phyloP scores from a whole-genome alignment of 2,888 invertebrate species.

The Pammene fasciana region DNA sequence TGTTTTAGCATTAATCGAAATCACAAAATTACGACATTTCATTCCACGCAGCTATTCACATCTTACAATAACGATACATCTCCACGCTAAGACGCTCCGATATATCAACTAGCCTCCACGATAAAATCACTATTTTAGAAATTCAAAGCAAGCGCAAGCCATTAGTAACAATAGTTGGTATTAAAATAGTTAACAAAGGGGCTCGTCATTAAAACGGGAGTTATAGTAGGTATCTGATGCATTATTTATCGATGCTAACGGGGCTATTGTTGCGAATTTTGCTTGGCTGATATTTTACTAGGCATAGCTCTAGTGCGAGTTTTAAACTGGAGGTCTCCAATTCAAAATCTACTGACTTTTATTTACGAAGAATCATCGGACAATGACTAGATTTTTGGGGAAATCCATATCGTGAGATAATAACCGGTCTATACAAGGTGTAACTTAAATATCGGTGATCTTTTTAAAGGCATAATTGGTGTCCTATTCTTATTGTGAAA shows the following conservation, averaged over 20 bases:
- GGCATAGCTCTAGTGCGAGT: background rate
- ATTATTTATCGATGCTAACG: conserved; percentile 68
- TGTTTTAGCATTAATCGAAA: too few relatives aligned
- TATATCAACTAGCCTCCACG: conserved; percentile 36
- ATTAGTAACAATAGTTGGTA: conserved; percentile 49
- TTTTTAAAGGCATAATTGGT: too few relatives aligned
- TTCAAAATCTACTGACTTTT: background rate
- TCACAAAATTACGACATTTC: too few relatives aligned
- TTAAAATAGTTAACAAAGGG: conserved; percentile 44
- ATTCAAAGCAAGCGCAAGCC: conserved; percentile 46
- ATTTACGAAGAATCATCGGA: background rate
- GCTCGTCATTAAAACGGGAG: conserved; percentile 62
- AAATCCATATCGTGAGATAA: too few relatives aligned
- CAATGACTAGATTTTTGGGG: too few relatives aligned
- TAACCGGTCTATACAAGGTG: too few relatives aligned
- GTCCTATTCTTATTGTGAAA: too few relatives aligned
- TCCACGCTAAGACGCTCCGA: conserved; percentile 20
- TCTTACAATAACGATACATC: conserved; percentile 9
- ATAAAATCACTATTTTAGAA: conserved; percentile 49
- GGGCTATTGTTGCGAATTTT: conserved; percentile 45
- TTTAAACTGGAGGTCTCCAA: background rate
- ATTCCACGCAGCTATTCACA: background rate
- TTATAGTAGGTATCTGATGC: conserved; percentile 52
- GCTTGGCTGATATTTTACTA: conserved; percentile 9
- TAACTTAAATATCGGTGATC: too few relatives aligned